Conservation (phyloP, 1,140 invertebrate species). For the Reticulitermes speratus region DNA sequence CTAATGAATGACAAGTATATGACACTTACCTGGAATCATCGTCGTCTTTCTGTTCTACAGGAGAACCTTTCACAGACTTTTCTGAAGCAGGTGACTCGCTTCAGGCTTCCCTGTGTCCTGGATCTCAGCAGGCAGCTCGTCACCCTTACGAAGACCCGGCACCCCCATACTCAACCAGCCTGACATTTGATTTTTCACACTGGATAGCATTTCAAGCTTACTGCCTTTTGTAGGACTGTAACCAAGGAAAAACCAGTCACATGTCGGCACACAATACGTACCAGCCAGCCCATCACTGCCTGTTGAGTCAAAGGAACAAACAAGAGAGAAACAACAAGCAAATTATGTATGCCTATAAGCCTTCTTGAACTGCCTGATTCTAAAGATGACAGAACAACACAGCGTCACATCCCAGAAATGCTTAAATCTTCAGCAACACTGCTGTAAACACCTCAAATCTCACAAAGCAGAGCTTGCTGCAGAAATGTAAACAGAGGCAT, state of each 20-base stretch:
- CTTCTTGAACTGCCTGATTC: too few relatives aligned
- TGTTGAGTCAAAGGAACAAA: too few relatives aligned
- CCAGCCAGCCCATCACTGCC: too few relatives aligned
- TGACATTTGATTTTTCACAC: conserved; percentile 69
- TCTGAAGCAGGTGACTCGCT: conserved; percentile 46
- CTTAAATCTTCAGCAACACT: too few relatives aligned
- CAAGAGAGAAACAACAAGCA: too few relatives aligned
- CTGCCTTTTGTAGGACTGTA: conserved; percentile 68
- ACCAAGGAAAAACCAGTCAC: conserved; percentile 37
- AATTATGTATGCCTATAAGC: too few relatives aligned
- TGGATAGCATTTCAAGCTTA: conserved; percentile 74
- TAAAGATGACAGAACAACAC: too few relatives aligned
- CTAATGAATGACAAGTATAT: not conserved
- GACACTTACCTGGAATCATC: conserved; percentile 56
- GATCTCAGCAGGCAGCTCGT: not conserved
- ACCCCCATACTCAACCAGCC: conserved; percentile 74
- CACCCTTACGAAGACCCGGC: conserved; percentile 59
- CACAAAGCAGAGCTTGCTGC: too few relatives aligned
- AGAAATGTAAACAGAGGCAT: too few relatives aligned
- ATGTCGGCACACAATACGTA: too few relatives aligned
- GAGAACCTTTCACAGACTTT: conserved; percentile 50
- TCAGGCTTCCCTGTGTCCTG: conserved; percentile 30
- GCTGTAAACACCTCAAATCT: too few relatives aligned
- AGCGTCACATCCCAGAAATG: too few relatives aligned
- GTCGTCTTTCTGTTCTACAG: conserved; percentile 65